Conservation (phyloP, 23 tunicate genomes). For the Ciona savignyi region DNA sequence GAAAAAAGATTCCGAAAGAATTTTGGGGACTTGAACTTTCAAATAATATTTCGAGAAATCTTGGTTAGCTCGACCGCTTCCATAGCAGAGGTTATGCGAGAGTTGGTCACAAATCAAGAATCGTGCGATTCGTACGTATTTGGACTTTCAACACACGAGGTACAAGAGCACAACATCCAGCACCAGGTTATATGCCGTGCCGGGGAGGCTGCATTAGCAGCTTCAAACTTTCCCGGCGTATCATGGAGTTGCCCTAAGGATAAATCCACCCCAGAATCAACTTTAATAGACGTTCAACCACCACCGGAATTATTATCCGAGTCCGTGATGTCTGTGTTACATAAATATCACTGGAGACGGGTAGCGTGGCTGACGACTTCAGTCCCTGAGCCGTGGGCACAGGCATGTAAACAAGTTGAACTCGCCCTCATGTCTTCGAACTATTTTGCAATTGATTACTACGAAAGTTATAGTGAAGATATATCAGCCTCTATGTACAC, state of each 20-base stretch:
- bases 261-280: neutral
- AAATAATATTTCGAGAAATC: slow-evolving; percentile 13
- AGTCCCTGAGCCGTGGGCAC: slow-evolving; percentile 21
- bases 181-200: slow-evolving; percentile 24
- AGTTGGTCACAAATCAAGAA: slow-evolving; percentile 7
- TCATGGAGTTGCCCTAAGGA: slow-evolving; percentile 30
- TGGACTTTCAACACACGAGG: slow-evolving; percentile 3
- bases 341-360: slow-evolving; percentile 31
- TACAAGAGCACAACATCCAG: neutral
- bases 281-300: slow-evolving; percentile 17
- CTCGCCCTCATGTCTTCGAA: slow-evolving; percentile 1
- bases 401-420: slow-evolving; percentile 28
- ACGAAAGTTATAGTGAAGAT: slow-evolving; percentile 1
- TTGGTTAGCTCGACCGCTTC: neutral
- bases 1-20: slow-evolving; percentile 3
- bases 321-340: slow-evolving; percentile 20
- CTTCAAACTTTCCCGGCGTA: slow-evolving; percentile 12
- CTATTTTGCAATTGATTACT: slow-evolving; percentile 21
- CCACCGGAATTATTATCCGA: neutral
- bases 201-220: slow-evolving; percentile 6
- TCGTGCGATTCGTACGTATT: slow-evolving; percentile 11
- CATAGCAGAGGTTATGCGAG: neutral
- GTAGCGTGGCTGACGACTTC: slow-evolving; percentile 26
- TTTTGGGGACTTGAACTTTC: neutral
- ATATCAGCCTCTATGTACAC: neutral